Conservation (phyloP, 2,888 invertebrate species). For the Macropis europaea region DNA sequence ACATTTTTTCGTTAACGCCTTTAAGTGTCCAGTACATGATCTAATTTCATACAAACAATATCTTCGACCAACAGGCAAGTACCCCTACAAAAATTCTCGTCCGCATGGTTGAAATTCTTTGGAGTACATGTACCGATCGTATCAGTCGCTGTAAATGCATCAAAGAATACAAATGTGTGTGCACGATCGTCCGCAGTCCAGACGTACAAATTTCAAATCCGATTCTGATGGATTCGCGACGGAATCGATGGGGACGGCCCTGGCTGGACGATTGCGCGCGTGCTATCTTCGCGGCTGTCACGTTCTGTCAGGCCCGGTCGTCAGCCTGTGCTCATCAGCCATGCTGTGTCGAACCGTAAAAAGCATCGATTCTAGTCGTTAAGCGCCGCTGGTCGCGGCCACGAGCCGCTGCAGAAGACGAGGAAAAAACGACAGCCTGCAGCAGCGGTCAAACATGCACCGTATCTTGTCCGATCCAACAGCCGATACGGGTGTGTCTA, state of each 20-base stretch:
- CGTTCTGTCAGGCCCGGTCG: slow-evolving; percentile 52
- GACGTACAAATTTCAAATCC: too few relatives aligned
- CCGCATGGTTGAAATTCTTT: too few relatives aligned
- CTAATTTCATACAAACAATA: too few relatives aligned
- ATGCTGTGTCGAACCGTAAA: slow-evolving; percentile 43
- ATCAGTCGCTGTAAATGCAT: too few relatives aligned
- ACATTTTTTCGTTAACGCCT: too few relatives aligned
- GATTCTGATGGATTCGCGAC: too few relatives aligned
- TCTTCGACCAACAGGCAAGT: too few relatives aligned
- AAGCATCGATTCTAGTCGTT: slow-evolving; percentile 23
- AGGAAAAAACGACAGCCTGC: slow-evolving; percentile 3
- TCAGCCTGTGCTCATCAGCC: slow-evolving; percentile 42
- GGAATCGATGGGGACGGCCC: slow-evolving; percentile 27
- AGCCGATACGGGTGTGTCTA: slow-evolving; percentile 58
- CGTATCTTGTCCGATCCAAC: slow-evolving; percentile 28
- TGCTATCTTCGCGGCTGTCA: slow-evolving; percentile 52
- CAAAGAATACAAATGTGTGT: too few relatives aligned
- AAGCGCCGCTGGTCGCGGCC: slow-evolving; percentile 10
- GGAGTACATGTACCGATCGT: too few relatives aligned
- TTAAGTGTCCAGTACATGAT: too few relatives aligned
- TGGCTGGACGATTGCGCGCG: slow-evolving; percentile 43
- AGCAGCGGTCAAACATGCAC: slow-evolving; percentile 50
- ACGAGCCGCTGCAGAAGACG: neutral
- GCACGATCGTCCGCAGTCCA: too few relatives aligned
- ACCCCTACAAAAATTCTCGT: too few relatives aligned